These are phyloP conservation scores for Tragulus kanchil DNA, from an alignment of 2,113 vertebrate genomes.

Conservation along the genomic window DNA sequence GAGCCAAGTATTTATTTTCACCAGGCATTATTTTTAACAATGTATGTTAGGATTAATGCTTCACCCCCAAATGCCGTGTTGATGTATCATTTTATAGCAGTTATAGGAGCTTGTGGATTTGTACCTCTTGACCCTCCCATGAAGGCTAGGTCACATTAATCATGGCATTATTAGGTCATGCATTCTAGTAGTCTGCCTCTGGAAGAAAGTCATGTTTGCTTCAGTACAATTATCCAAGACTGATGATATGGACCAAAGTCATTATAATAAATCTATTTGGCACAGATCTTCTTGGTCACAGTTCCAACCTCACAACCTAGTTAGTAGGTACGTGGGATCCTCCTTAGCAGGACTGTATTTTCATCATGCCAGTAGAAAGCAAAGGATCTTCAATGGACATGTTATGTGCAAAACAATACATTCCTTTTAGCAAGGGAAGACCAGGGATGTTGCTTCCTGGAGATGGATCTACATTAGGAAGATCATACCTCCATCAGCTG, in stretches of 20 bases:
- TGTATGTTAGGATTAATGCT: background rate
- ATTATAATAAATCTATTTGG: conserved; percentile 57
- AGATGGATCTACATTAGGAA: background rate
- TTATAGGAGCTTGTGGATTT: background rate
- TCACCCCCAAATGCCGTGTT: background rate
- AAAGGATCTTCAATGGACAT: conserved; percentile 6
- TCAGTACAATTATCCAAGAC: conserved; percentile 77
- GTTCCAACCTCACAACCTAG: background rate
- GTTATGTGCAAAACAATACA: background rate
- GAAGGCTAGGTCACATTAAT: conserved; percentile 35
- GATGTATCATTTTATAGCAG: background rate
- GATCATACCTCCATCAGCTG: background rate
- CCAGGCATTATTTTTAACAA: conserved; percentile 9
- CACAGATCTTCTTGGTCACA: conserved; percentile 13
- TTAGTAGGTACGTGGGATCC: conserved; percentile 22
- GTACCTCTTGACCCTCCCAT: background rate
- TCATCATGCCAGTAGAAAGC: background rate
- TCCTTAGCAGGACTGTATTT: background rate
- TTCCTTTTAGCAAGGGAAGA: background rate
- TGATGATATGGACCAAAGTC: conserved; percentile 52
- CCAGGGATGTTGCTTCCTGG: background rate
- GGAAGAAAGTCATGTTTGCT: conserved; percentile 75
- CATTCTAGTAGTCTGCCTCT: conserved; percentile 72
- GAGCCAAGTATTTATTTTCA: background rate
- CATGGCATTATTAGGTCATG: conserved; percentile 13